phyloP scores from a whole-genome alignment of 1,140 invertebrate genomes.

The Phymastichus coffea region DNA sequence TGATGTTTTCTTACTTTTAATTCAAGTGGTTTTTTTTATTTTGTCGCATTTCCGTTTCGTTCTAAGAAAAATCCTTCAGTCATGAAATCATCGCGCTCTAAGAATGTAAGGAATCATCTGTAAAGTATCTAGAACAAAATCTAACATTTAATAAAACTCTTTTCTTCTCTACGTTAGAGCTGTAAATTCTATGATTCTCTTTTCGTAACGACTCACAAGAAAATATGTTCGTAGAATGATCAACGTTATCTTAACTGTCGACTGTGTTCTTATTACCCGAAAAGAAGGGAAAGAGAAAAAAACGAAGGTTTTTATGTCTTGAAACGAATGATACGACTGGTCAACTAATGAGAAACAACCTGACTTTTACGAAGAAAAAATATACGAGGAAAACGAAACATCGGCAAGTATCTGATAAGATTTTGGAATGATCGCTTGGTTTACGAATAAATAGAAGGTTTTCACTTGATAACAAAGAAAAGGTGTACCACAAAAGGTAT shows the following conservation, averaged over 20 bases:
- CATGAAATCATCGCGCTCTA: no score
- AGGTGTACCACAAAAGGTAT: no score
- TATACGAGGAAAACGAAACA: not conserved
- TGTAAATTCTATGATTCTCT: not conserved
- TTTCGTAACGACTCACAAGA: not conserved
- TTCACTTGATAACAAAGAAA: not conserved
- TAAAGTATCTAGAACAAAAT: no score
- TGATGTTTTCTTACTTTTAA: no score
- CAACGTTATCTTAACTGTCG: slow-evolving; percentile 1
- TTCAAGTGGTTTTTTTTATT: no score
- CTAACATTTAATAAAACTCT: slow-evolving; percentile 5
- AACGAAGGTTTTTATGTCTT: not conserved
- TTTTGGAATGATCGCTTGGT: not conserved
- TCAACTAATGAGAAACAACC: not conserved
- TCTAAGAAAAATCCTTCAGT: no score
- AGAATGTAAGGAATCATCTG: no score
- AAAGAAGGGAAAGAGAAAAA: no score
- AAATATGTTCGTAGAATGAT: not conserved
- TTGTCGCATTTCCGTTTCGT: no score
- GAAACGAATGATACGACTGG: not conserved
- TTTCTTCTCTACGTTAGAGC: no score
- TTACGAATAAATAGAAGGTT: not conserved
- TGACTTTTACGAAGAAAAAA: not conserved
- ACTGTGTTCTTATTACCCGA: not conserved
- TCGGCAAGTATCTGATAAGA: not conserved